phyloP scores from a whole-genome alignment of 2,888 invertebrate genomes.

The Actias luna region DNA sequence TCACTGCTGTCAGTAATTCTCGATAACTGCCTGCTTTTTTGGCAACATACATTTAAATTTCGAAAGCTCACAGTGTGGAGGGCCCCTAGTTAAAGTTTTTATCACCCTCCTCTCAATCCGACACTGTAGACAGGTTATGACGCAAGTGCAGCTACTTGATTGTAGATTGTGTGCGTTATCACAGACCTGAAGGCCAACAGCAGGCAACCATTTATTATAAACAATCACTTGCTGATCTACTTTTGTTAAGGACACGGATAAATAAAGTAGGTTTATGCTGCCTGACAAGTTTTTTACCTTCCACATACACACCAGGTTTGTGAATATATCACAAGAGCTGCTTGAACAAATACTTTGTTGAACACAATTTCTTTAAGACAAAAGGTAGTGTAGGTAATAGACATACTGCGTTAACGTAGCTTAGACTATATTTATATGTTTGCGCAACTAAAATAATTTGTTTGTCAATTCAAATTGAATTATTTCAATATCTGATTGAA shows the following conservation, averaged over 20 bases:
- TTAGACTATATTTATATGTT: background rate
- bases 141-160: slow-evolving; percentile 8
- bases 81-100: background rate
- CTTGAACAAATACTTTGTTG: background rate
- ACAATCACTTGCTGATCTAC: slow-evolving; percentile 33
- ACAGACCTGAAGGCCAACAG: slow-evolving; percentile 18
- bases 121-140: background rate
- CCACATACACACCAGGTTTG: background rate
- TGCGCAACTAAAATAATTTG: too few relatives aligned
- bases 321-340: background rate
- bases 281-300: background rate
- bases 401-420: background rate
- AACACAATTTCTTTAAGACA: background rate
- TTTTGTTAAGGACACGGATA: slow-evolving; percentile 30
- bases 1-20: too few relatives aligned
- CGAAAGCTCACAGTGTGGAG: background rate
- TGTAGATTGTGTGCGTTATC: slow-evolving; percentile 19
- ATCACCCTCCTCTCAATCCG: background rate
- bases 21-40: too few relatives aligned
- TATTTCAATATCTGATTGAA: too few relatives aligned
- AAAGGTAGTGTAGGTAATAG: background rate
- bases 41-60: background rate
- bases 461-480: too few relatives aligned
- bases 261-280: slow-evolving; percentile 8
- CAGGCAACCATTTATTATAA: slow-evolving; percentile 24